Base-by-base conservation (phyloP, 2,797 vertebrate species). In the Epinephelus coioides region DNA sequence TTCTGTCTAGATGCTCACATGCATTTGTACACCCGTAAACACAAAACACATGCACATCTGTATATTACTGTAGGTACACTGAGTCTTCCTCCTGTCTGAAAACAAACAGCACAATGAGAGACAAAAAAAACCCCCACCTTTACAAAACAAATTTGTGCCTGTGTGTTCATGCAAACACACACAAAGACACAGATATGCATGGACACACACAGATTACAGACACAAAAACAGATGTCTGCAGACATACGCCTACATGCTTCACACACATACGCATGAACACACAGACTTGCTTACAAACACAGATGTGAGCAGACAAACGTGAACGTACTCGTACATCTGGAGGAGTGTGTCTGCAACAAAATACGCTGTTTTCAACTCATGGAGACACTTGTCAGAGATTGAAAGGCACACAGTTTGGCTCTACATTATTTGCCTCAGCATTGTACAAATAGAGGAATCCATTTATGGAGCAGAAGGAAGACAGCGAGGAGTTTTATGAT, bases 181-280 rank as follows among this genome's bases (percentile, higher is more conserved):
- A 68, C 27, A 84, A 57, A 86, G 55, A 85, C 34, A 70, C 71
- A 75, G 55, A 87, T 64, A 76, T 81, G 78, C 78, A 74, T 78
- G 70, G 68, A 79, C 75, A 84, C 76, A 80, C 67, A 82, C 75
- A 63, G 66, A 89, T 76, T 72, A 76, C 70, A 73, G 61, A 68
- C 82, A 63, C 67, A 83, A 51, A 88, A 88, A 46, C 89, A 89
- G 83, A 88, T 90, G 87, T 89, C 82, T 65, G 81, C 71, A 68
- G 80, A 84, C 46, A 56, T 68, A 81, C 82, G 80, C 79, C 79
- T 80, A 87, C 88, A 84, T 62, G 83, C 78, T 59, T 77, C 57
- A 86, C 81, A 80, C 72, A 71, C 72, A 65, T 21, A 78, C 25
- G 71, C 74, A 87, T 79, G 83, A 75, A 59, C 78, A 86, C 11